A percentile compares a stretch with the other conserved stretches of the same genome.
phyloP scores from a whole-genome alignment of 2,888 invertebrate genomes.

The Cenopis cana region DNA sequence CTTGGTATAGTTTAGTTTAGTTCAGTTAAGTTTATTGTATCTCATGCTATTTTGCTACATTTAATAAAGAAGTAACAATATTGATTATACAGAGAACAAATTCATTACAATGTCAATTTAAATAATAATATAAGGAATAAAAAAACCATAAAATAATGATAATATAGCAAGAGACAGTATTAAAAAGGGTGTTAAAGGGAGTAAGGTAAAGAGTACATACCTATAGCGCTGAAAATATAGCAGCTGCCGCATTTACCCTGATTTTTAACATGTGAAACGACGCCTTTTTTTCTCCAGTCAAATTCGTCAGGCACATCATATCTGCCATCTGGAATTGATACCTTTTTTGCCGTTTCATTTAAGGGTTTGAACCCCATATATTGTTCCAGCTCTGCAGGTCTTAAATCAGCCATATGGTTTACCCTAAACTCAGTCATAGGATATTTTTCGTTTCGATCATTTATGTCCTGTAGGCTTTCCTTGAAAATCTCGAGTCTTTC shows the following conservation, averaged over 20 bases:
- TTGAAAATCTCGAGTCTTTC: constrained; percentile 13
- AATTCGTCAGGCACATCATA: background rate
- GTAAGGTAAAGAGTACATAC: constrained; percentile 22
- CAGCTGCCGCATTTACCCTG: constrained; percentile 65
- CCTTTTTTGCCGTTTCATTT: background rate
- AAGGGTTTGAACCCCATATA: background rate
- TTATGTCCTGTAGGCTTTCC: constrained; percentile 3
- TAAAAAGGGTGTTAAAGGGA: background rate
- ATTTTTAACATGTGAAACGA: constrained; percentile 4
- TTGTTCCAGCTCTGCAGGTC: background rate
- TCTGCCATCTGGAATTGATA: background rate
- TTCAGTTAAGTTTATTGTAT: too few relatives aligned
- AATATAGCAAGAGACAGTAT: too few relatives aligned
- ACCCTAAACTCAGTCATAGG: background rate
- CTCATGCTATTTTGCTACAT: too few relatives aligned
- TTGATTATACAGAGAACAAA: too few relatives aligned
- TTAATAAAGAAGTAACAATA: too few relatives aligned
- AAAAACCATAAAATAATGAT: too few relatives aligned
- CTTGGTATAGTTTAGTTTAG: too few relatives aligned
- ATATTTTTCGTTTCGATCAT: background rate
- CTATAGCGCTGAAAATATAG: constrained; percentile 83
- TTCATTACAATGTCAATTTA: too few relatives aligned
- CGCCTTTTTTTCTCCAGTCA: constrained; percentile 10
- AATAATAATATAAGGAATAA: too few relatives aligned
- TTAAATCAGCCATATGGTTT: constrained; percentile 13